phyloP scores from a whole-genome alignment of 2,888 invertebrate species.

The Amiota communis region DNA sequence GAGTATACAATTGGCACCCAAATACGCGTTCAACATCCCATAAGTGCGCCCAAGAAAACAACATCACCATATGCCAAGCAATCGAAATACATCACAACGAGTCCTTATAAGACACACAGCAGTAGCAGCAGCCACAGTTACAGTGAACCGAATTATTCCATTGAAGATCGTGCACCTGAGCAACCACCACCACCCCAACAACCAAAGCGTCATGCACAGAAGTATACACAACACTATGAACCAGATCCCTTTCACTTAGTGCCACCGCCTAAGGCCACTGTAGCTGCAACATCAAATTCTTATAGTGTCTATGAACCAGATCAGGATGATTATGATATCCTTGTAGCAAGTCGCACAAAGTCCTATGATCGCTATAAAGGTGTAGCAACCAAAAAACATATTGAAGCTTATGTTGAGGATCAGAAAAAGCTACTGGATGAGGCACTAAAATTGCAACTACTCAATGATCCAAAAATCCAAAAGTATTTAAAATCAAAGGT shows the following conservation, averaged over 20 bases:
- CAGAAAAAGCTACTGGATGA: conserved; percentile 67
- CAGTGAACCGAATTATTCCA: conserved; percentile 51
- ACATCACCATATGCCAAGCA: conserved; percentile 51
- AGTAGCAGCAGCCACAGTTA: conserved; percentile 34
- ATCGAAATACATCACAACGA: conserved; percentile 52
- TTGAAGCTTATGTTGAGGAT: conserved; percentile 65
- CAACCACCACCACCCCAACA: conserved; percentile 20
- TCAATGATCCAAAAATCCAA: conserved; percentile 66
- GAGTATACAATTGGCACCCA: conserved; percentile 70
- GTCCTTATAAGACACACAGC: conserved; percentile 47
- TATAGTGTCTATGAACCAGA: conserved; percentile 66
- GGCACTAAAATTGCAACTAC: conserved; percentile 63
- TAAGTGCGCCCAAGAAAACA: conserved; percentile 61
- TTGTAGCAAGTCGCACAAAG: conserved; percentile 45
- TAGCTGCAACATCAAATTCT: conserved; percentile 47
- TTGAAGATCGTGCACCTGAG: conserved; percentile 43
- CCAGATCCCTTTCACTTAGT: conserved; percentile 66
- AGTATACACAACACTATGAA: conserved; percentile 60
- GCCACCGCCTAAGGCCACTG: conserved; percentile 59
- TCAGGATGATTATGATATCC: conserved; percentile 60
- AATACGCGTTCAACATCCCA: conserved; percentile 68
- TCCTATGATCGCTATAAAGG: conserved; percentile 61
- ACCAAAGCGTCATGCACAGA: conserved; percentile 49
- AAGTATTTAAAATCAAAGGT: conserved; percentile 60
- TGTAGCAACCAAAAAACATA: conserved; percentile 68